Conservation (phyloP, 2,797 vertebrate species). For the Chelon auratus region DNA sequence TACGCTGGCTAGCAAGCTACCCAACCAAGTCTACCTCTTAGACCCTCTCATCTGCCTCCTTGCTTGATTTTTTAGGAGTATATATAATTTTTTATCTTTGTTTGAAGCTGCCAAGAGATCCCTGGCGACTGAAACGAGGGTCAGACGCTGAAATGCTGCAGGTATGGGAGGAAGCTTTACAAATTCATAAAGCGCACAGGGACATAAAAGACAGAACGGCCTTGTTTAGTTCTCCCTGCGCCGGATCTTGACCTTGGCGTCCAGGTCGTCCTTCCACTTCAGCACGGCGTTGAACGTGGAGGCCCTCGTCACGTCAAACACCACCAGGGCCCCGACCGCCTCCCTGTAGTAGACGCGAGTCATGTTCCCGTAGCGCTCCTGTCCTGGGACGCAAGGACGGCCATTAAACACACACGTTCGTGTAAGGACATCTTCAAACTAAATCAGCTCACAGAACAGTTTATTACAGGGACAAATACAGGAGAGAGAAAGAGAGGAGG, state of each 20-base stretch:
- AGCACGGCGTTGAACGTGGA: slow-evolving; percentile 86
- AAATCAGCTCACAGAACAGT: slow-evolving; percentile 9
- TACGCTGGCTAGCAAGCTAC: no score
- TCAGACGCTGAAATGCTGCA: neutral
- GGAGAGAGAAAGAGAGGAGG: slow-evolving; percentile 3
- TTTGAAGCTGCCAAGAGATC: no score
- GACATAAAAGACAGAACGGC: neutral
- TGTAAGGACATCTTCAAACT: slow-evolving; percentile 17
- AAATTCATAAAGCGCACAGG: neutral
- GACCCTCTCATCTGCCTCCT: no score
- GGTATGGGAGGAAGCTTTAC: neutral
- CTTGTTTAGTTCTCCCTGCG: neutral
- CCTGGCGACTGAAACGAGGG: no score
- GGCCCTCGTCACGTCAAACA: slow-evolving; percentile 86
- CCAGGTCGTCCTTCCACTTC: slow-evolving; percentile 88
- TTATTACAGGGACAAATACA: neutral
- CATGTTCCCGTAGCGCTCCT: slow-evolving; percentile 89
- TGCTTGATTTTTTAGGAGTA: no score
- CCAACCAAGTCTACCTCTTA: no score
- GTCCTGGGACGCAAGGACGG: slow-evolving; percentile 74
- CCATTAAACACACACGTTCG: slow-evolving; percentile 30
- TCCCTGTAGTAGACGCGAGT: slow-evolving; percentile 88
- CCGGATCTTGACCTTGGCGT: slow-evolving; percentile 80
- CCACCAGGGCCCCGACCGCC: slow-evolving; percentile 86
- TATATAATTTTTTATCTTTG: no score